These are phyloP conservation scores for Perdix hodgsoniae DNA, from an alignment of 2,797 vertebrate genomes.

Conservation along the genomic window DNA sequence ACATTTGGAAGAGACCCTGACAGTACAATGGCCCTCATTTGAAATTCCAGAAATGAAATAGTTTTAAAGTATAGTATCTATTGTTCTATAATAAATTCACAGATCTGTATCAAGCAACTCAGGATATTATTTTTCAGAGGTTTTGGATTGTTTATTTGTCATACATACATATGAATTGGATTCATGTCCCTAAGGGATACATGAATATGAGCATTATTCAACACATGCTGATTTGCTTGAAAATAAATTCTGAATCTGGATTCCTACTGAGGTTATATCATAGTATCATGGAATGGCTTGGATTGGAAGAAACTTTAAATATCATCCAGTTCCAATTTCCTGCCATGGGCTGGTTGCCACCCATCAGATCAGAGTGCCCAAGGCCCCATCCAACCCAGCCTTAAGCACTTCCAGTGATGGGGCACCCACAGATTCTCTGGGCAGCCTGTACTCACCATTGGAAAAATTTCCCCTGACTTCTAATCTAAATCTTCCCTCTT, in stretches of 20 bases:
- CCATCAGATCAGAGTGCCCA: too few species aligned
- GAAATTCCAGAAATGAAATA: background rate
- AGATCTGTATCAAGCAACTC: background rate
- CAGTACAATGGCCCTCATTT: background rate
- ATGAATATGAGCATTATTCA: background rate
- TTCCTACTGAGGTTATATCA: background rate
- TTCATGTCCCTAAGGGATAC: background rate
- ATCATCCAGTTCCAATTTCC: too few species aligned
- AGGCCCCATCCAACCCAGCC: too few species aligned
- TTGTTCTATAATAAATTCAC: background rate
- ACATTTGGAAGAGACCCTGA: background rate
- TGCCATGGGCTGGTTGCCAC: too few species aligned
- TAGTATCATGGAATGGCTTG: too few species aligned
- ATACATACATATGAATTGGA: background rate
- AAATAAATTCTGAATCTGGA: constrained; percentile 10
- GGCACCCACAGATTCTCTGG: too few species aligned
- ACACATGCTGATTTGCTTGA: background rate
- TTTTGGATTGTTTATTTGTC: background rate
- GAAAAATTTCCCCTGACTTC: too few species aligned
- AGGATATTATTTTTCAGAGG: constrained; percentile 41
- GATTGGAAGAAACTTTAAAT: too few species aligned
- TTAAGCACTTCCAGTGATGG: too few species aligned
- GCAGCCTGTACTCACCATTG: too few species aligned
- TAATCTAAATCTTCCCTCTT: too few species aligned
- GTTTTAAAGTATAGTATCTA: constrained; percentile 9